These are phyloP conservation scores for Lasioglossum calceatum DNA, from an alignment of 2,888 invertebrate genomes.

Conservation along the genomic window DNA sequence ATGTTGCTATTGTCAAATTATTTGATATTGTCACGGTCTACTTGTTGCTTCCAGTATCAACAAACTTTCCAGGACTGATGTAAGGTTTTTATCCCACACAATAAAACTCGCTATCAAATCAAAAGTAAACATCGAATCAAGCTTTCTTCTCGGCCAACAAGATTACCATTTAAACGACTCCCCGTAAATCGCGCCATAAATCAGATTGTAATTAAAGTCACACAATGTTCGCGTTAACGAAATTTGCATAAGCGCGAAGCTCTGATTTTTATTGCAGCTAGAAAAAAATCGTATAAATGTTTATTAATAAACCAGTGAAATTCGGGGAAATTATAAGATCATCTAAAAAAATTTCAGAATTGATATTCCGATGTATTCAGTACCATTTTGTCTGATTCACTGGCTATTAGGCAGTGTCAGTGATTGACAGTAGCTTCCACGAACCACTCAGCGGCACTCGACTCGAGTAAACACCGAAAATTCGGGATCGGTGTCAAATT, in stretches of 20 bases:
- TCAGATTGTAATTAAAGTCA: background rate
- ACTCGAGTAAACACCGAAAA: background rate
- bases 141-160: too few relatives aligned
- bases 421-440: background rate
- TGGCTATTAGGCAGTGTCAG: background rate
- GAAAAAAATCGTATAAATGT: background rate
- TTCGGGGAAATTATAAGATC: background rate
- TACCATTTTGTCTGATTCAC: background rate
- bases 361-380: background rate
- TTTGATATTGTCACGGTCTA: background rate
- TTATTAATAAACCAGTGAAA: background rate
- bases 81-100: background rate
- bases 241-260: background rate
- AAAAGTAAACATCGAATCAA: constrained; percentile 8
- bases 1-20: background rate
- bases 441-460: background rate
- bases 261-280: background rate
- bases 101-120: background rate
- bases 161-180: constrained; percentile 14
- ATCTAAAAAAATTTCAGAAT: background rate
- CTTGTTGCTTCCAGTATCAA: background rate
- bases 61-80: background rate
- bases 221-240: background rate
- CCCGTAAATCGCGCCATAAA: background rate
- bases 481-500: background rate